Conservation (phyloP, 2,113 vertebrate genomes). For the Paratilapia polleni region DNA sequence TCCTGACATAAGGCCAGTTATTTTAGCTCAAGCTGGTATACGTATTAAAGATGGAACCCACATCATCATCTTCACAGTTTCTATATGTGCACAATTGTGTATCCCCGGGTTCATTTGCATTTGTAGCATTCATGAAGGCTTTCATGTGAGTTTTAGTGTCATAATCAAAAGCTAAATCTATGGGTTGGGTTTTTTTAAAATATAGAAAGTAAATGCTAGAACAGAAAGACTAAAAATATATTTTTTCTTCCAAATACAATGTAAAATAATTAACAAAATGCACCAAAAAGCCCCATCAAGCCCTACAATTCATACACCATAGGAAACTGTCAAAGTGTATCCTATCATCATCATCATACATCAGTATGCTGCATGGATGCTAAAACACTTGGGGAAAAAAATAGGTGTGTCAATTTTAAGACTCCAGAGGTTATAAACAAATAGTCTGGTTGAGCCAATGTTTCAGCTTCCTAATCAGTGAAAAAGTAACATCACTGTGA, state of each 20-base stretch:
- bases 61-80: not conserved
- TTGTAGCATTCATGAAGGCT: slow-evolving; percentile 1
- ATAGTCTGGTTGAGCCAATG: not conserved
- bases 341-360: slow-evolving; percentile 8
- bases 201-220: not conserved
- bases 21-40: not conserved
- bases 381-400: not conserved
- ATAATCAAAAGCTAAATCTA: not conserved
- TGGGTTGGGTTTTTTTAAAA: not conserved
- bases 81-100: not conserved
- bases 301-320: not conserved
- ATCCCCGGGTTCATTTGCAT: not conserved
- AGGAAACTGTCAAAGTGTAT: slow-evolving; percentile 37
- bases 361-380: not conserved
- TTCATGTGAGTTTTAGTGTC: not conserved
- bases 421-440: not conserved
- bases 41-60: not conserved
- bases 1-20: slow-evolving; percentile 21
- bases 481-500: no score
- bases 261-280: not conserved
- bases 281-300: not conserved
- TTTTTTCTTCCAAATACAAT: not conserved
- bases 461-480: not conserved
- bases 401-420: not conserved
- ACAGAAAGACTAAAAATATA: not conserved